Percentiles rank a stretch among this genome's conserved stretches.
Evolutionary conservation across 2,797 vertebrate species (phyloP).

Genomic region (Trachops cirrhosus): DNA sequence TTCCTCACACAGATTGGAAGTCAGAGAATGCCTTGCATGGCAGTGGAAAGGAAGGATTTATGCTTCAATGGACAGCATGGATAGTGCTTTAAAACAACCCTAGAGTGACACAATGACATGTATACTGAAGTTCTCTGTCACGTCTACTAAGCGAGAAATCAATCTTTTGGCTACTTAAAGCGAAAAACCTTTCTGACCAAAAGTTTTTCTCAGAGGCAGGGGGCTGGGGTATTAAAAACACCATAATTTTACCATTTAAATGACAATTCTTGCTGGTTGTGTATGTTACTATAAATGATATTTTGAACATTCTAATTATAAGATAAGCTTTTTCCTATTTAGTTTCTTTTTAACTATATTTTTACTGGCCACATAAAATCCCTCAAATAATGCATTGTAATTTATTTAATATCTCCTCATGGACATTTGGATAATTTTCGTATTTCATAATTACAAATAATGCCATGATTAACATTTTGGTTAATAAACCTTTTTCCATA

Average conservation of each 20-base stretch:
- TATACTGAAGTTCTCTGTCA: neutral
- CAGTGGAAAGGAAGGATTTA: neutral
- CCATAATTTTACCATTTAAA: neutral
- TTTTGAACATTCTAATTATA: conserved; percentile 39
- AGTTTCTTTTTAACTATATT: conserved; percentile 29
- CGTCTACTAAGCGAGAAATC: neutral
- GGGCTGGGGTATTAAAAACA: neutral
- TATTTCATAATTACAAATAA: conserved; percentile 36
- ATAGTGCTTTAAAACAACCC: neutral
- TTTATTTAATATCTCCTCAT: conserved; percentile 22
- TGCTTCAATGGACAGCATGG: neutral
- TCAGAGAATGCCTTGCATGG: neutral
- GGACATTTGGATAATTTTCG: conserved; percentile 28
- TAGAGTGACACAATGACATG: neutral
- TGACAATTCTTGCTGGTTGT: neutral
- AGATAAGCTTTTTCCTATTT: conserved; percentile 25
- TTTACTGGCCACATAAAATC: conserved; percentile 38
- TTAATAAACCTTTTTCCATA: neutral
- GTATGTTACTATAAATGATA: neutral
- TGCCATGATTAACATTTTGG: conserved; percentile 36
- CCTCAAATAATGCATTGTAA: conserved; percentile 10
- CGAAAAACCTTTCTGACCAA: neutral
- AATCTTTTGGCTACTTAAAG: neutral
- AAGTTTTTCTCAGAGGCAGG: neutral
- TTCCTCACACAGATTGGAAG: neutral